These are phyloP conservation scores for Chrysocyon brachyurus DNA, from an alignment of 2,797 vertebrate species.

Conservation along the genomic window DNA sequence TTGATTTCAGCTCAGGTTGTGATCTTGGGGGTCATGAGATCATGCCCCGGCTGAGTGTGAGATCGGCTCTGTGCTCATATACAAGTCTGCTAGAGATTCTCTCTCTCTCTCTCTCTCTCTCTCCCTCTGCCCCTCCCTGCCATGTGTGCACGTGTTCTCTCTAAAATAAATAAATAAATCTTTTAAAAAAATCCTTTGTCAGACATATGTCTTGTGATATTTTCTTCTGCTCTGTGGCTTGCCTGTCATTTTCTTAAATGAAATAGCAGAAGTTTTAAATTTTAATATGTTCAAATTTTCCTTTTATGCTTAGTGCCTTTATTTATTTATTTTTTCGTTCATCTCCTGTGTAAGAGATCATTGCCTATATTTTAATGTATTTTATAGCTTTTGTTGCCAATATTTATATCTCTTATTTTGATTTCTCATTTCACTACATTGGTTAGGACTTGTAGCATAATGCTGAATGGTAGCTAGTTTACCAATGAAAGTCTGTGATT, in stretches of 20 bases:
- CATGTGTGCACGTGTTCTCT: not conserved
- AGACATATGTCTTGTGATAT: not conserved
- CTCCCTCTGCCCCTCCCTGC: no score
- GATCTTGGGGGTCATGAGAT: no score
- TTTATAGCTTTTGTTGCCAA: not conserved
- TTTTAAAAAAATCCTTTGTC: not conserved
- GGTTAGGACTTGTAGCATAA: not conserved
- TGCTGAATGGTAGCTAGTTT: not conserved
- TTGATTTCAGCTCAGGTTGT: no score
- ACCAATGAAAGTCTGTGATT: not conserved
- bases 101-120: no score
- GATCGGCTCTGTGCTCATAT: no score
- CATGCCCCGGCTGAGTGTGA: no score
- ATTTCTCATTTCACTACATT: conserved; percentile 27
- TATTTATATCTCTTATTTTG: conserved; percentile 53
- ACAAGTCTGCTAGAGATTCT: no score
- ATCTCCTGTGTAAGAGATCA: not conserved
- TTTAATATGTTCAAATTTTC: conserved; percentile 20
- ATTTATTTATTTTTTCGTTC: not conserved
- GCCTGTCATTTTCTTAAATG: not conserved
- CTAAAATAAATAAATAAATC: not conserved
- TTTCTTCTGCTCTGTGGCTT: not conserved
- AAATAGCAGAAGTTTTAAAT: not conserved
- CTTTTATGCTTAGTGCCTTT: not conserved
- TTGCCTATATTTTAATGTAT: not conserved